Evolutionary conservation across 1,140 invertebrate genomes (phyloP), one percentile per base, ranked within the genome.

Genomic region (Wiebesia pumilae): DNA sequence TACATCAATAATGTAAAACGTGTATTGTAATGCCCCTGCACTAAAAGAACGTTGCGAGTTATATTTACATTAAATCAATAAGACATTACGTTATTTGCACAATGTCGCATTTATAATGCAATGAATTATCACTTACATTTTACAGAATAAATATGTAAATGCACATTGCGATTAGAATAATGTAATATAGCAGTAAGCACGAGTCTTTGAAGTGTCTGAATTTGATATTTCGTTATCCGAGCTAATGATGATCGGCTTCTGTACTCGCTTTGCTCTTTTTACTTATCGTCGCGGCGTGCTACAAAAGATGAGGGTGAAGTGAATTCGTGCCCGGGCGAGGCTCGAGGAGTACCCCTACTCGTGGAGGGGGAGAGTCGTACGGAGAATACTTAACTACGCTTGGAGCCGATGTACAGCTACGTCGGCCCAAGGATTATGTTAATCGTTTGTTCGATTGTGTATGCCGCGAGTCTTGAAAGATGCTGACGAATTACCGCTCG

Each of bases 221-320:
- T 83, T 82, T 82, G 71, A 79, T 83, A 86, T 86, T 86, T 78
- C 54, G 67, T 86, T 86, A 82, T 86, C 58, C 73, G 73, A 62
- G 81, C 81, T 80, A 80, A 83, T 80, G 86, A 83, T 43, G 83
- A 83, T 79, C 81, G 79, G 33, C 43, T 81, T 71, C 30, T 51
- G 73, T n/a, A 9, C 33, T 35, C 38, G 40, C 19, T 67, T 67
- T 62, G 14, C 6, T 47, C 71, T 7, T 83, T 86, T 75, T 86
- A 83, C 87, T 85, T 85, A 38, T 47, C 80, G 19, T 24, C 47
- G 27, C 16, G n/a, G 16, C n/a, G 38, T 38, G 43, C 65, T n/a
- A 19, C 58, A 47, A 19, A 62, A 67, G 54, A 27, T n/a, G 19
- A 30, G 69, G 51, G 16, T n/a, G 35, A 65, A 43, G 54, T n/a